Evolutionary conservation across 1,140 invertebrate genomes (phyloP), one percentile per base, ranked within the genome.

Genomic region (Delia radicum): DNA sequence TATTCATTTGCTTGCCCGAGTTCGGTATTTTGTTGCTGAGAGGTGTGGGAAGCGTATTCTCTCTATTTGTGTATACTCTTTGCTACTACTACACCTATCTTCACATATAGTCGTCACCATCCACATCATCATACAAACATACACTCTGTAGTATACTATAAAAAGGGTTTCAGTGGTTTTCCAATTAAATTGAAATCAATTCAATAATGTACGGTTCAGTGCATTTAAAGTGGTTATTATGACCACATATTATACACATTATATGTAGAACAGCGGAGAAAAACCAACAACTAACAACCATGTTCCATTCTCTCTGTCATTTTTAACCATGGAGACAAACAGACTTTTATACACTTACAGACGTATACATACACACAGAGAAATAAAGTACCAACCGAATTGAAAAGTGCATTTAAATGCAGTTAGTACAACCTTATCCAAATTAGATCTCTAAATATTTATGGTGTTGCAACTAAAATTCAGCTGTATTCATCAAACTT

Each of bases 141-240:
- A 2, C 3, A 65, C 26, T 29, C 28, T 12, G 3, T 28, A 26
- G 15, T 46, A 13, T 12, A 33, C 33, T 42, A 42, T 42, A 42
- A 42, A 48, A 74, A 27, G 31, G 65, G 62, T 74, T 77, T 48
- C 65, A 75, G 67, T 77, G 65, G 65, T 61, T 74, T 77, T 74
- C 73, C 73, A 74, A 77, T 77, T 77, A 62, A 77, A 77, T 77
- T 77, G 76, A 77, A 77, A 77, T 77, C 76, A 77, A 77, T 77
- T 77, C 76, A 74, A 77, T 77, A 77, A 74, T 74, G 73, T 67
- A 75, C 74, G 74, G 76, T 77, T 77, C 76, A 74, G 46, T 75
- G 76, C 65, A 77, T 77, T 77, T 77, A 74, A 77, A 77, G 73
- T 77, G 76, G 74, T 74, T 77, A 73, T 74, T 74, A 65, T 8